These are phyloP conservation scores for Priocnemis perturbator DNA, from an alignment of 2,888 invertebrate genomes.

Conservation along the genomic window DNA sequence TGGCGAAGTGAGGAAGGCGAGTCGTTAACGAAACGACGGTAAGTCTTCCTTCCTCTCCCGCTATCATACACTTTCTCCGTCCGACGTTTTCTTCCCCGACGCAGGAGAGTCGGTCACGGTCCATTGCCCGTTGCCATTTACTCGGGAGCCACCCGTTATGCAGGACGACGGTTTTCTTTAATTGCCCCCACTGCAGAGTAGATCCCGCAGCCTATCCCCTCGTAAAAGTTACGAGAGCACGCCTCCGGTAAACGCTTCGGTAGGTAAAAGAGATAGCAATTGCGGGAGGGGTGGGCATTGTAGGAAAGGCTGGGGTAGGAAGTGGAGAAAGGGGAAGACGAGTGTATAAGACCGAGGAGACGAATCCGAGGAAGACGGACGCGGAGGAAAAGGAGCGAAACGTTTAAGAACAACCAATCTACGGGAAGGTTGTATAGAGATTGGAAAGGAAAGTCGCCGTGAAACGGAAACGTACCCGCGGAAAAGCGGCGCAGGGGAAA, in stretches of 20 bases:
- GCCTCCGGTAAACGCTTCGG: constrained; percentile 27
- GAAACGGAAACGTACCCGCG: neutral
- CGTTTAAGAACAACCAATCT: too few species aligned
- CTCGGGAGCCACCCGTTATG: constrained; percentile 39
- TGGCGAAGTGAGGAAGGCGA: constrained; percentile 50
- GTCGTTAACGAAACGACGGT: constrained; percentile 52
- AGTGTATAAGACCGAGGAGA: too few species aligned
- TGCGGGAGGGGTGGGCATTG: too few species aligned
- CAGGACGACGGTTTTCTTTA: constrained; percentile 64
- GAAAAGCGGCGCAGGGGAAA: neutral
- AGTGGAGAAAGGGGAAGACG: too few species aligned
- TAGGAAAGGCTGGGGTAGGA: too few species aligned
- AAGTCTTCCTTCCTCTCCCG: constrained; percentile 32
- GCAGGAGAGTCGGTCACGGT: constrained; percentile 33
- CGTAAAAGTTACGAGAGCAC: constrained; percentile 54
- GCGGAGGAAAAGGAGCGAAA: too few species aligned
- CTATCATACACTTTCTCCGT: too few species aligned
- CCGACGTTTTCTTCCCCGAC: neutral
- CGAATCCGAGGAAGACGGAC: too few species aligned
- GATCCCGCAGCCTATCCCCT: constrained; percentile 49
- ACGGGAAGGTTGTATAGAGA: neutral
- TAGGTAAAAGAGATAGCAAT: too few species aligned
- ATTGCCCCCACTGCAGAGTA: constrained; percentile 56
- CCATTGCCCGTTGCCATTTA: constrained; percentile 48
- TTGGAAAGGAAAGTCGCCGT: neutral